Conservation (phyloP, 2,797 vertebrate species). For the Sitta carolinensis region DNA sequence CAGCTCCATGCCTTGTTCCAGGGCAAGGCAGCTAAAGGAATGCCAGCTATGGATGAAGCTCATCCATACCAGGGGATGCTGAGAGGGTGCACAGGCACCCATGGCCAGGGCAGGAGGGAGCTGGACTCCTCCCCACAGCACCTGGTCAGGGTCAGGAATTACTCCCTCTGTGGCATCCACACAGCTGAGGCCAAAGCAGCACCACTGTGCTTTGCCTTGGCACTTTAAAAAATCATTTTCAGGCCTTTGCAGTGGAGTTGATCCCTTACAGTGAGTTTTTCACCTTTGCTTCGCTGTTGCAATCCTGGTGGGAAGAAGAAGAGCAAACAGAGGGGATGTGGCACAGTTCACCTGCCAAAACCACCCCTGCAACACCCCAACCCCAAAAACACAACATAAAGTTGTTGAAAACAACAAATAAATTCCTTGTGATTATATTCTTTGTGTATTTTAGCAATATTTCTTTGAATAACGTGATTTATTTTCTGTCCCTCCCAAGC, state of each 20-base stretch:
- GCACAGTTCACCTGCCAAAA: neutral
- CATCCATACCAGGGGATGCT: neutral
- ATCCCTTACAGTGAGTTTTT: accelerated
- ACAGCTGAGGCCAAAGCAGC: neutral
- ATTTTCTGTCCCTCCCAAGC: neutral
- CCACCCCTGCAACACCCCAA: neutral
- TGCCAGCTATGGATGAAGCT: accelerated
- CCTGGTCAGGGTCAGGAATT: neutral
- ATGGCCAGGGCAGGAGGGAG: neutral
- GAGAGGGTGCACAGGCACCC: neutral
- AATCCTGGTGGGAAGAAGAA: accelerated
- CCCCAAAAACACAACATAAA: neutral
- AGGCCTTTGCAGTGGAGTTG: neutral
- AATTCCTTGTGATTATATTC: accelerated
- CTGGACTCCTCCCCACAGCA: accelerated
- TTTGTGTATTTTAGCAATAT: neutral
- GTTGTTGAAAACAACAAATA: accelerated
- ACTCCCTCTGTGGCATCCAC: accelerated
- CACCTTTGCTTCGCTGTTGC: neutral
- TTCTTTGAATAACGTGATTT: neutral
- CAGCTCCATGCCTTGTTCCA: neutral
- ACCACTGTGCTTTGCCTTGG: accelerated
- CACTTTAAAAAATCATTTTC: accelerated
- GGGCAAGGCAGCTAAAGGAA: neutral
- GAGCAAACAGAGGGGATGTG: neutral